A percentile compares a stretch with the other conserved stretches of the same genome.
Conservation (phyloP, 23 tunicate species). For the Botrylloides violaceus region DNA sequence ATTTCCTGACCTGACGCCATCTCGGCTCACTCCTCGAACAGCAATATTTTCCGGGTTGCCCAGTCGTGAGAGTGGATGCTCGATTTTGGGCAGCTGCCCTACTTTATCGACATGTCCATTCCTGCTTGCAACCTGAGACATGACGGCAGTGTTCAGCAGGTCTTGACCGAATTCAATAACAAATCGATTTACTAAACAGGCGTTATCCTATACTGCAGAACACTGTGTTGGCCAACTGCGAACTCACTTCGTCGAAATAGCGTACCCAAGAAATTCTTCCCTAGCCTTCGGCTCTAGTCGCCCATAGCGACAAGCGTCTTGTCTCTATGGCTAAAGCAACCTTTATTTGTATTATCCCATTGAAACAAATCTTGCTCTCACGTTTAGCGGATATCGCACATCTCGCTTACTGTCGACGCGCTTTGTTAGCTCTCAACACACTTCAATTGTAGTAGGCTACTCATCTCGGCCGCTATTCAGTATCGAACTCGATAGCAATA, state of each 20-base stretch:
- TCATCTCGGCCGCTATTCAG: not conserved
- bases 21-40: conserved; percentile 67
- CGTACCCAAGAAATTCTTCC: not conserved
- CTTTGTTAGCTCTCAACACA: conserved; percentile 1
- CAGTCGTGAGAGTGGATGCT: conserved; percentile 82
- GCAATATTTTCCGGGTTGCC: conserved; percentile 76
- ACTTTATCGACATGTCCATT: conserved; percentile 31
- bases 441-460: conserved; percentile 2
- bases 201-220: no score
- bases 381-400: not conserved
- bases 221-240: not conserved
- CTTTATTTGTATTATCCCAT: conserved; percentile 1
- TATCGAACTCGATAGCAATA: no score
- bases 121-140: conserved; percentile 59
- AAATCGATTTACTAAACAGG: no score
- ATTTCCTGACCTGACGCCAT: conserved; percentile 34
- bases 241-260: not conserved
- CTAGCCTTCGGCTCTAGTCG: not conserved
- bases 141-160: conserved; percentile 7
- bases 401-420: not conserved
- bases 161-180: not conserved
- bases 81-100: conserved; percentile 66
- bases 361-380: conserved; percentile 2
- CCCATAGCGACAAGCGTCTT: conserved; percentile 2
- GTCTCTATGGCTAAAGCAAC: not conserved